Evolutionary conservation across 2,888 invertebrate species (phyloP), one percentile per base, ranked within the genome.

Genomic region (Dryobotodes eremita): DNA sequence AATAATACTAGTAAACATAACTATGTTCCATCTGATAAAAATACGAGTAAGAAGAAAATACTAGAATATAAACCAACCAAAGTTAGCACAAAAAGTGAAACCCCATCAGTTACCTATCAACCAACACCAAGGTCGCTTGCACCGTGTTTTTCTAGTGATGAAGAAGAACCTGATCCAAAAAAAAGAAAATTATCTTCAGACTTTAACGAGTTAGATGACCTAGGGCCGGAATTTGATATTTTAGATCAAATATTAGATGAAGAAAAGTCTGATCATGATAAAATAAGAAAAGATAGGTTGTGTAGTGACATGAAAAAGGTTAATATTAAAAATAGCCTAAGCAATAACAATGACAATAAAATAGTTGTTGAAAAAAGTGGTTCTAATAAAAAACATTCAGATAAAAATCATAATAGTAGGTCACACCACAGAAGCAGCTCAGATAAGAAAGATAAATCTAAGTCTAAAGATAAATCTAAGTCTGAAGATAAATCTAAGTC

Each of bases 91-190:
- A 95, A 94, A 88, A 91, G 83, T 85, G 93, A 94, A 87, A 87
- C 85, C 10, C 89, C 94, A 26, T 86, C 91, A 76, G 93, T 95
- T 42, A 95, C 95, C 66, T 97, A 97, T 84, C 95, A 96, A 87
- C 97, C 97, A 13, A 97, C 97, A 42, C 97, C 97, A 42, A 92
- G 95, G 69, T 93, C 95, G 23, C 91, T 95, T 75, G 96, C 94
- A 68, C 96, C 97, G 76, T 96, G 96, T 86, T 97, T 97, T 89
- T 97, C 97, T 57, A 97, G 97, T 93, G 97, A 97, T 92, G 97
- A 97, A 89, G 96, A 97, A 68, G 97, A 96, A 88, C 95, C 96
- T 78, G 91, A 92, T 20, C 75, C 77, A 31, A 97, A 97, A 82
- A 97, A 95, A 91, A 89, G 80, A 50, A 97, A 96, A 89, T 65